Base-by-base conservation (phyloP, 2,797 vertebrate species). In the Ctenopoma kingsleyae region DNA sequence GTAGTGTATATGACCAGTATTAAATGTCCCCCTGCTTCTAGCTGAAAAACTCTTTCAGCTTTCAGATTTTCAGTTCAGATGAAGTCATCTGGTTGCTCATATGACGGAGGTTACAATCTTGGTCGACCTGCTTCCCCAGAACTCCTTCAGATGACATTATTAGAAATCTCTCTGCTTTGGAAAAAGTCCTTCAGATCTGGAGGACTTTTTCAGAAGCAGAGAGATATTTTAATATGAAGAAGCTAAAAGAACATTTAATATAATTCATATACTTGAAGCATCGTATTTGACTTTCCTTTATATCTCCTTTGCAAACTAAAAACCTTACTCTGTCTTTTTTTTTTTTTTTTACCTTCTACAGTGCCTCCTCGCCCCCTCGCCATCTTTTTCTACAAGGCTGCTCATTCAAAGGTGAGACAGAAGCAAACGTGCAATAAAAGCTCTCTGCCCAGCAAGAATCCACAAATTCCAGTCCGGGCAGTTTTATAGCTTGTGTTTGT, bases 371-470 rank as follows among this genome's bases (percentile, higher is more conserved):
- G 3, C 96, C 97, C 77, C 96, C 97, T 93, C 95, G 95, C 71
- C 97, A 97, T 92, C 93, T 98, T 85, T 95, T 97, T 89, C 96
- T 96, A 89, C 96, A 96, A 93, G 96, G 94, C 86, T 96, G 91
- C 87, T 94, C 96, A 81, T 95, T 98, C 74, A 98, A 97, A 98
- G 97, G 98, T 99, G 94, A 96, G 95, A 66, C 30, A 2, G n/a
- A 41, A 46, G 43, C 8, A 56, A 62, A 43, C 44, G 12, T 54
- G 17, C 40, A 52, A 30, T 36, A 38, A 63, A 77, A 76, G 32
- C 61, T 49, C 62, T 47, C 49, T 63, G 57, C 46, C 38, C 32
- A 23, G 41, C 44, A 48, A 58, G 16, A 50, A 69, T 16, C 32
- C 22, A 56, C 5, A 69, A 68, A 69, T 43, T 12, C 22, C 51